These are phyloP conservation scores for Osedax fenrisi DNA, from an alignment of 2,888 invertebrate genomes.

Conservation along the genomic window DNA sequence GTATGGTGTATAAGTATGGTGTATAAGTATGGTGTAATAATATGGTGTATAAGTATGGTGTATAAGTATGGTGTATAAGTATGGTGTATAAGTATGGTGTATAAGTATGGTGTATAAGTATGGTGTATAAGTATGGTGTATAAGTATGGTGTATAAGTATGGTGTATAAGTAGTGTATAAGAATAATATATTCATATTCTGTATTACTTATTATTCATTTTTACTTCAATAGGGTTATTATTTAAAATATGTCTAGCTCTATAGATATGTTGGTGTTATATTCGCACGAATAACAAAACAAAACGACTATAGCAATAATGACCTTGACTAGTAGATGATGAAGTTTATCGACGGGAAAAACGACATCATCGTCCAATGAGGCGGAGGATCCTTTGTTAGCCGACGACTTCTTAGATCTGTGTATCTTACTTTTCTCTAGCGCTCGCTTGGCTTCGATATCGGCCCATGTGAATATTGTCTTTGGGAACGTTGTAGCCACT, in stretches of 20 bases:
- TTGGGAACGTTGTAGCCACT: conserved; percentile 81
- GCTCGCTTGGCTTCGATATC: conserved; percentile 75
- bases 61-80: too few relatives aligned
- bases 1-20: too few relatives aligned
- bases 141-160: too few relatives aligned
- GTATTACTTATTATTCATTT: neutral
- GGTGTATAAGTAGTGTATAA: neutral
- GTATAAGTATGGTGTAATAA: too few relatives aligned
- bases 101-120: too few relatives aligned
- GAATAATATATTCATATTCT: neutral
- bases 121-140: too few relatives aligned
- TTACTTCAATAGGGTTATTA: neutral
- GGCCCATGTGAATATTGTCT: conserved; percentile 85
- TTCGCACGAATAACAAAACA: neutral
- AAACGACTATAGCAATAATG: neutral
- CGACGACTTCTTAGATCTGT: conserved; percentile 61
- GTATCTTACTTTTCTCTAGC: conserved; percentile 65
- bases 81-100: too few relatives aligned
- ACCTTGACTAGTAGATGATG: conserved; percentile 72
- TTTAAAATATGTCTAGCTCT: neutral
- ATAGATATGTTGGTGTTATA: neutral
- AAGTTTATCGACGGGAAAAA: conserved; percentile 75
- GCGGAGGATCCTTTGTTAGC: too few relatives aligned
- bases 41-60: too few relatives aligned
- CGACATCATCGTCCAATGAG: too few relatives aligned